A percentile compares a stretch with the other conserved stretches of the same genome.
Evolutionary conservation across 1,140 invertebrate species (phyloP).

Genomic region (Aphelinus atriplicis): DNA sequence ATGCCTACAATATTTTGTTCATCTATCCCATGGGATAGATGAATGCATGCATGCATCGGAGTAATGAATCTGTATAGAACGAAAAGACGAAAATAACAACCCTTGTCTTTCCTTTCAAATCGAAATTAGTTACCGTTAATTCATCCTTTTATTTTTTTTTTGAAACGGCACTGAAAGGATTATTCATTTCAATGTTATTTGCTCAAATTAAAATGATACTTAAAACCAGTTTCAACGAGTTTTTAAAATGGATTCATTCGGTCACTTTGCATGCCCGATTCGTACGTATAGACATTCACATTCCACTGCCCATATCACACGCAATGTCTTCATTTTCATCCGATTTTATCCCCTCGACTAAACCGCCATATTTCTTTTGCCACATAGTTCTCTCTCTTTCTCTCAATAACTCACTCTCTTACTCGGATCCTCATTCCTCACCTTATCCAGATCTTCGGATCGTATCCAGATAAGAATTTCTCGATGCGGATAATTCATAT

Average conservation of each 20-base stretch:
- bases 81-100: no score
- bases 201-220: no score
- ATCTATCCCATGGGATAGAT: no score
- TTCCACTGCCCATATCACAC: slow-evolving; percentile 17
- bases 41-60: no score
- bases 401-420: background rate
- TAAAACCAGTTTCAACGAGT: no score
- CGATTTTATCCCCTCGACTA: background rate
- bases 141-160: no score
- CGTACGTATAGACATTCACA: slow-evolving; percentile 9
- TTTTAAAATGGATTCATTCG: slow-evolving; percentile 2
- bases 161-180: no score
- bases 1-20: no score
- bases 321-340: slow-evolving; percentile 28
- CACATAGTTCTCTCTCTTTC: slow-evolving; percentile 3
- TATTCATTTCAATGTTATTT: no score
- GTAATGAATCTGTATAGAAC: no score
- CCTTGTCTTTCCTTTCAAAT: no score
- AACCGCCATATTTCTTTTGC: background rate
- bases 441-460: slow-evolving; percentile 13
- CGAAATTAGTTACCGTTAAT: no score
- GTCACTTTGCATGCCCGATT: slow-evolving; percentile 6
- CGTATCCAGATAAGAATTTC: slow-evolving; percentile 20
- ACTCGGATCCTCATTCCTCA: background rate
- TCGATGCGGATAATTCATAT: slow-evolving; percentile 3